These are phyloP conservation scores for Lysiphlebus fabarum DNA, from an alignment of 1,140 invertebrate species.

Conservation along the genomic window DNA sequence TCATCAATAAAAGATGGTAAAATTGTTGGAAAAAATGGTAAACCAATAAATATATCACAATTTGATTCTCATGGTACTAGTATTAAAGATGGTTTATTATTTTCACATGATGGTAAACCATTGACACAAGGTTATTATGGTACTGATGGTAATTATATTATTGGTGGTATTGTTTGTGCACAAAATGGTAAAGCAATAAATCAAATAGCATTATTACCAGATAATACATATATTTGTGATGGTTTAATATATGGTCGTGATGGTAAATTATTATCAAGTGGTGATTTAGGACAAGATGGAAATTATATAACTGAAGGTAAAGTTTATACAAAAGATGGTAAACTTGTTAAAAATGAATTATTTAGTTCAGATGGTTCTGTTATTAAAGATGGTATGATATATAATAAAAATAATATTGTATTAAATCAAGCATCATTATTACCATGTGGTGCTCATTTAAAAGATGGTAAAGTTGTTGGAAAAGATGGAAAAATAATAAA, in stretches of 20 bases:
- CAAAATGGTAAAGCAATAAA: constrained; percentile 43
- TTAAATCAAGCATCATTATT: constrained; percentile 49
- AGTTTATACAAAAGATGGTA: constrained; percentile 46
- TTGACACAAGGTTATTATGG: constrained; percentile 44
- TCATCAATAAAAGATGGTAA: constrained; percentile 44
- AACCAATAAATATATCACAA: constrained; percentile 39
- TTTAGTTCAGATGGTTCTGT: constrained; percentile 47
- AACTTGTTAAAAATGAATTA: constrained; percentile 45
- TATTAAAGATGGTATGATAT: constrained; percentile 46
- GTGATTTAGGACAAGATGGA: constrained; percentile 43
- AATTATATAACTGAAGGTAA: constrained; percentile 45
- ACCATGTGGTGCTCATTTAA: constrained; percentile 44
- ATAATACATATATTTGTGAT: constrained; percentile 45
- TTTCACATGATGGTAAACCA: constrained; percentile 40
- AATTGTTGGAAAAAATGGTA: constrained; percentile 45
- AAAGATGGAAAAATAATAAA: constrained; percentile 48
- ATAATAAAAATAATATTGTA: constrained; percentile 45
- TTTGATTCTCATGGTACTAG: constrained; percentile 43
- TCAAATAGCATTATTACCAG: constrained; percentile 41
- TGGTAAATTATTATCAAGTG: constrained; percentile 40
- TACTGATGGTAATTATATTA: constrained; percentile 44
- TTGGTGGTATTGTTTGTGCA: constrained; percentile 45
- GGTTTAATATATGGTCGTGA: constrained; percentile 44
- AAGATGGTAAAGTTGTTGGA: constrained; percentile 46
- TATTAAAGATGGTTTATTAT: constrained; percentile 49